A percentile compares a stretch with the other conserved stretches of the same genome.
These are phyloP conservation scores for Parus major DNA, from an alignment of 2,113 vertebrate genomes.

Conservation along the genomic window DNA sequence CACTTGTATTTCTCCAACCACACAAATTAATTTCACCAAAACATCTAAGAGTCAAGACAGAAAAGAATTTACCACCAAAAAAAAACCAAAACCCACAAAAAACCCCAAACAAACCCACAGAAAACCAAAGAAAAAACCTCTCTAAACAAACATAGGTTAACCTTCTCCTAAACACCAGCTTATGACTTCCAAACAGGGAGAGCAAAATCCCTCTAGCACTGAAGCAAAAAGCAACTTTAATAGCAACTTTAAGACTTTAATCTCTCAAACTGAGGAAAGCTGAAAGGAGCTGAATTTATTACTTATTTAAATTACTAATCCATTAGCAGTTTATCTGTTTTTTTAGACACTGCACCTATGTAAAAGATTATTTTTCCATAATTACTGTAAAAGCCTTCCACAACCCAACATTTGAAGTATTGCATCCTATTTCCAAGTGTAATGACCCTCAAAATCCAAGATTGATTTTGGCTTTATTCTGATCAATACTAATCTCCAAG, in stretches of 20 bases:
- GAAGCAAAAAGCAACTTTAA: background rate
- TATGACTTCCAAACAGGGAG: background rate
- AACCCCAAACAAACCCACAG: background rate
- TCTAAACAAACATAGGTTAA: background rate
- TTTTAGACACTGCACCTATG: background rate
- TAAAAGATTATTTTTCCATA: background rate
- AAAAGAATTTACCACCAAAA: background rate
- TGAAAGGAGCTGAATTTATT: background rate
- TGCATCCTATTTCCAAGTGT: conserved; percentile 60
- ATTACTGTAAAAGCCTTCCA: background rate
- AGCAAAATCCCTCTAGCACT: background rate
- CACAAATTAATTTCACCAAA: background rate
- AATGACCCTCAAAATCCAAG: conserved; percentile 62
- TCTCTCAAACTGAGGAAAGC: background rate
- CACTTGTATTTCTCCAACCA: background rate
- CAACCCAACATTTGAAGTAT: background rate
- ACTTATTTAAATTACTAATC: background rate
- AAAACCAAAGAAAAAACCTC: background rate
- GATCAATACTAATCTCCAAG: conserved; percentile 69
- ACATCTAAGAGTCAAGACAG: background rate
- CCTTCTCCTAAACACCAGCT: background rate
- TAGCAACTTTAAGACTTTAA: background rate
- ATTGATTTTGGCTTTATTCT: conserved; percentile 60
- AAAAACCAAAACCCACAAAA: background rate
- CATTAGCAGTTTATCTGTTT: background rate